phyloP scores from a whole-genome alignment of 2,797 vertebrate genomes.

The Myotis planiceps region DNA sequence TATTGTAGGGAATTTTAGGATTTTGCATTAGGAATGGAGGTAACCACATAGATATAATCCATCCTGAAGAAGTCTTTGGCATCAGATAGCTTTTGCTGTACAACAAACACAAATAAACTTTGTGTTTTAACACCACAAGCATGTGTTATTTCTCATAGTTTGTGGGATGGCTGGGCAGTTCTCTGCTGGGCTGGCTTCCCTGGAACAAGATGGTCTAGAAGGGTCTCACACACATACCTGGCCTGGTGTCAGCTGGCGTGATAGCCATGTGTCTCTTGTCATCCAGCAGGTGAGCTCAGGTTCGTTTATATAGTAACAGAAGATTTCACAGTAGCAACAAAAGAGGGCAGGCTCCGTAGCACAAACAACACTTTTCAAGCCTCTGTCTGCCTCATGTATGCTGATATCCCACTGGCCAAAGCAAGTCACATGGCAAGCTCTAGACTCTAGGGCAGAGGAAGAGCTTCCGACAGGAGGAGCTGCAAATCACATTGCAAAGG shows the following conservation, averaged over 20 bases:
- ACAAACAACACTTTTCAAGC: not conserved
- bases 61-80: not conserved
- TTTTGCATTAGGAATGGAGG: not conserved
- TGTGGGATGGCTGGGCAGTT: not conserved
- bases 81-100: not conserved
- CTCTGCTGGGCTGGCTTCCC: not conserved
- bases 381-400: not conserved
- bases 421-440: not conserved
- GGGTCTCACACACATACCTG: not conserved
- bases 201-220: not conserved
- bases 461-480: not conserved
- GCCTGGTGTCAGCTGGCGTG: not conserved
- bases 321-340: not conserved
- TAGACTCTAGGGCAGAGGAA: not conserved
- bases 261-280: not conserved
- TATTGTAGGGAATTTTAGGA: not conserved
- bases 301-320: not conserved
- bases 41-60: not conserved
- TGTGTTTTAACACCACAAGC: not conserved
- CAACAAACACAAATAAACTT: not conserved
- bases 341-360: not conserved
- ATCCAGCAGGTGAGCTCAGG: not conserved
- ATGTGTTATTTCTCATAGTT: slow-evolving; percentile 5
- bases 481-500: not conserved
- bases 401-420: not conserved